Conservation (phyloP, 2,888 invertebrate species). For the Ophioninae sp. region DNA sequence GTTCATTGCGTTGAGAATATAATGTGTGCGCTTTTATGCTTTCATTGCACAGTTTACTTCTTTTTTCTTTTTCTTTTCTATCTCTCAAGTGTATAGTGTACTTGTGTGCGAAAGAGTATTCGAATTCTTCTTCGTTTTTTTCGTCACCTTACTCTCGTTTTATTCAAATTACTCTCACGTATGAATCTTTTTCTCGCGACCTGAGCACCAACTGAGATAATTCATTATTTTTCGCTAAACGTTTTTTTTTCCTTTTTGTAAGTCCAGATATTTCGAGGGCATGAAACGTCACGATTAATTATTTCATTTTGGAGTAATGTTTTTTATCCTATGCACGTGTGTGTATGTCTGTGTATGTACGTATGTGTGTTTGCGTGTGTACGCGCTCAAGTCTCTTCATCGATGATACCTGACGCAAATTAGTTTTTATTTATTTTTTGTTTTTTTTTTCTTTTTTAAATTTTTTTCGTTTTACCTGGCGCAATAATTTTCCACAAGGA, state of each 20-base stretch:
- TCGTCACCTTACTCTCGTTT: not conserved
- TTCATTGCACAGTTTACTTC: slow-evolving; percentile 66
- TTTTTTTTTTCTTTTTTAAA: not conserved
- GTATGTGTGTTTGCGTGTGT: slow-evolving; percentile 54
- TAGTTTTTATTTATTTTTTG: slow-evolving; percentile 30
- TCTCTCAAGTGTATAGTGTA: slow-evolving; percentile 44
- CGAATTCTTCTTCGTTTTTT: slow-evolving; percentile 31
- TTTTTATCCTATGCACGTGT: slow-evolving; percentile 45
- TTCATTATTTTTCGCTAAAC: not conserved
- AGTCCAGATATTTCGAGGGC: slow-evolving; percentile 41
- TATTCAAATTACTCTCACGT: not conserved
- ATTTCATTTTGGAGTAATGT: not conserved
- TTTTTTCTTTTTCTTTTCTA: slow-evolving; percentile 38
- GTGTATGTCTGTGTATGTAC: slow-evolving; percentile 58
- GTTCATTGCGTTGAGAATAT: slow-evolving; percentile 80
- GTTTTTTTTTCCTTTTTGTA: slow-evolving; percentile 17
- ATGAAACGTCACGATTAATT: not conserved
- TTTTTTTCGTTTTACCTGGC: slow-evolving; percentile 21
- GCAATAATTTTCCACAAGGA: slow-evolving; percentile 16
- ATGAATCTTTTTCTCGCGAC: slow-evolving; percentile 15
- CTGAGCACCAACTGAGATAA: slow-evolving; percentile 34
- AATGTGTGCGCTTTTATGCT: slow-evolving; percentile 78
- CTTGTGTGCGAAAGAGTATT: slow-evolving; percentile 46
- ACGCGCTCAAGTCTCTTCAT: slow-evolving; percentile 41
- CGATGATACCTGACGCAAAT: slow-evolving; percentile 41